A percentile compares a stretch with the other conserved stretches of the same genome.
phyloP scores from a whole-genome alignment of 1,140 invertebrate species.

The Drosophila ficusphila region DNA sequence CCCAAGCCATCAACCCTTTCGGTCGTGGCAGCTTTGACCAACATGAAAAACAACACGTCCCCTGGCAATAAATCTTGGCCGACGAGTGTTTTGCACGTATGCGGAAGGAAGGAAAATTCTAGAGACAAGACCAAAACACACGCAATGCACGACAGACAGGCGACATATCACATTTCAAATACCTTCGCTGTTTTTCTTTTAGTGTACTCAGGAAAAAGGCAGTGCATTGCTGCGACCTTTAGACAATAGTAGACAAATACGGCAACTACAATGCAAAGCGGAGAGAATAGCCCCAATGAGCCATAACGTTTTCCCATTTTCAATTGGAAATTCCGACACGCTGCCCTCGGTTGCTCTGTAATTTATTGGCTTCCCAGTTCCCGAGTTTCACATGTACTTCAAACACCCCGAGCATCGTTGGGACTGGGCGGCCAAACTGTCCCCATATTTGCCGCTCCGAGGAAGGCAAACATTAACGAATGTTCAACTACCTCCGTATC shows the following conservation, averaged over 20 bases:
- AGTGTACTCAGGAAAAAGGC: constrained; percentile 30
- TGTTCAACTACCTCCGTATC: constrained; percentile 48
- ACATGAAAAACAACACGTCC: constrained; percentile 67
- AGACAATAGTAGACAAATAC: constrained; percentile 39
- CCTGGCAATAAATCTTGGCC: constrained; percentile 65
- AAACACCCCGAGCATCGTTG: background rate
- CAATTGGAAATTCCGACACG: constrained; percentile 34
- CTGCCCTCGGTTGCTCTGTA: constrained; percentile 15
- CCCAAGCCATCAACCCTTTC: constrained; percentile 28
- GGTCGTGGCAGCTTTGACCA: background rate
- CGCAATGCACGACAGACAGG: constrained; percentile 26
- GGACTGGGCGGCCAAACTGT: constrained; percentile 25
- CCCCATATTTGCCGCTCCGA: constrained; percentile 49
- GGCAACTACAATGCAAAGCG: constrained; percentile 15
- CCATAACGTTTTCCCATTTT: constrained; percentile 36
- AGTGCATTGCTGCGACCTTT: constrained; percentile 43
- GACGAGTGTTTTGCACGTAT: constrained; percentile 62
- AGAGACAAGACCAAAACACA: constrained; percentile 15
- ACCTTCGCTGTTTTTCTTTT: constrained; percentile 1
- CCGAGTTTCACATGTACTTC: constrained; percentile 21
- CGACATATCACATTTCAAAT: constrained; percentile 44
- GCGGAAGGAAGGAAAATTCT: constrained; percentile 25
- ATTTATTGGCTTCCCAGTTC: constrained; percentile 57
- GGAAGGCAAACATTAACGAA: constrained; percentile 57
- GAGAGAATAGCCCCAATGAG: constrained; percentile 46